Evolutionary conservation across 35 echinoderm and acorn worm species (phyloP).

Genomic region (Patiria miniata): DNA sequence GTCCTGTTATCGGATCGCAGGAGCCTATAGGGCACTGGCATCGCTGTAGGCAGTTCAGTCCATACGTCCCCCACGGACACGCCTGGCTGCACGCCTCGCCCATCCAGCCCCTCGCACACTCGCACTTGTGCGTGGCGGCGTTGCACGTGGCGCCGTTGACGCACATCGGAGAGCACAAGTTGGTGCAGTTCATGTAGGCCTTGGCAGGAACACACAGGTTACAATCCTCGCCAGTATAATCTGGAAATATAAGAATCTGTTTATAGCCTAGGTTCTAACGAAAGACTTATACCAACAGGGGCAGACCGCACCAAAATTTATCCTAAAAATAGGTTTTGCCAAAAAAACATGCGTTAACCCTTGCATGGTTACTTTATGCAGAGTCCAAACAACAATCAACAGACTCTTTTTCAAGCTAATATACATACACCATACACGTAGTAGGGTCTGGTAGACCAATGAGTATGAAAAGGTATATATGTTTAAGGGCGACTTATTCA

Average conservation of each 20-base stretch:
- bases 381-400: background rate
- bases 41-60: slow-evolving; percentile 35
- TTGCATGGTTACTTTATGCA: background rate
- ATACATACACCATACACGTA: background rate
- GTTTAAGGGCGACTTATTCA: no score
- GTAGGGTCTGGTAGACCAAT: no score
- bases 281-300: background rate
- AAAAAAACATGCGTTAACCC: background rate
- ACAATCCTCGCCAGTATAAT: slow-evolving; percentile 52
- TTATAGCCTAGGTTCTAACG: background rate
- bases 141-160: slow-evolving; percentile 71
- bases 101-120: slow-evolving; percentile 69
- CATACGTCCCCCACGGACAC: slow-evolving; percentile 66
- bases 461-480: no score
- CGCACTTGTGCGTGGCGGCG: slow-evolving; percentile 48
- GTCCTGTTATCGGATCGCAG: slow-evolving; percentile 66
- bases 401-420: background rate
- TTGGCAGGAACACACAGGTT: slow-evolving; percentile 35
- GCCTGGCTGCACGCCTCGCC: slow-evolving; percentile 52
- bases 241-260: background rate
- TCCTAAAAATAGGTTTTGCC: background rate
- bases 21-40: slow-evolving; percentile 54
- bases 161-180: slow-evolving; percentile 47
- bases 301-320: background rate
- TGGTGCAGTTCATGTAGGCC: slow-evolving; percentile 44